Percentiles rank a stretch among this genome's conserved stretches.
Evolutionary conservation across 2,113 vertebrate genomes (phyloP).

Genomic region (Crotophaga sulcirostris): DNA sequence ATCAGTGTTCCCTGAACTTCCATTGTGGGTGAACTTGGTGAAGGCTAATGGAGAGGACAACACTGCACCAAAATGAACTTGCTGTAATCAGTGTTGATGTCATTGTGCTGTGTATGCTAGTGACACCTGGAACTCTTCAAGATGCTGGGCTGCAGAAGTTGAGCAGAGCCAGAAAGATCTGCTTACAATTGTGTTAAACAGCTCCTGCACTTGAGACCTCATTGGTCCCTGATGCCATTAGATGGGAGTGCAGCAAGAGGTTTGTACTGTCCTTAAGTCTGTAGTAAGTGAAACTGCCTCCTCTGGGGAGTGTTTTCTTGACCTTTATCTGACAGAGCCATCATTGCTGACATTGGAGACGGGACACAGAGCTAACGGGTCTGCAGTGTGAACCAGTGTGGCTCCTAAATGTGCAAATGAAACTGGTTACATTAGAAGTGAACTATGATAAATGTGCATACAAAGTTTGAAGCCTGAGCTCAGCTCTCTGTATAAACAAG

Average conservation of each 20-base stretch:
- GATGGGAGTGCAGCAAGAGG: not conserved
- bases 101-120: fast-evolving
- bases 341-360: too few relatives aligned
- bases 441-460: not conserved
- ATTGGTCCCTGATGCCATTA: not conserved
- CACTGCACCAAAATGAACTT: not conserved
- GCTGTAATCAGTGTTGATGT: not conserved
- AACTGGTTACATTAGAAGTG: too few relatives aligned
- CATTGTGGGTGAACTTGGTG: fast-evolving
- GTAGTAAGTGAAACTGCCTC: not conserved
- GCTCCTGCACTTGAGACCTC: not conserved
- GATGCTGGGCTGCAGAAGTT: not conserved
- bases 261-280: not conserved
- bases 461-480: not conserved
- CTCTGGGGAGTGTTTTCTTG: too few relatives aligned
- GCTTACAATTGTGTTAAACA: not conserved
- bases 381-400: too few relatives aligned
- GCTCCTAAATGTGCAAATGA: too few relatives aligned
- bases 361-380: too few relatives aligned
- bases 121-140: not conserved
- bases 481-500: not conserved
- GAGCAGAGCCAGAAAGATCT: not conserved
- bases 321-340: too few relatives aligned
- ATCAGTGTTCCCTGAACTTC: not conserved
- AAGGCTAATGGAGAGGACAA: not conserved